Base-by-base conservation (phyloP, 2,888 invertebrate genomes). In the Myathropa florea region DNA sequence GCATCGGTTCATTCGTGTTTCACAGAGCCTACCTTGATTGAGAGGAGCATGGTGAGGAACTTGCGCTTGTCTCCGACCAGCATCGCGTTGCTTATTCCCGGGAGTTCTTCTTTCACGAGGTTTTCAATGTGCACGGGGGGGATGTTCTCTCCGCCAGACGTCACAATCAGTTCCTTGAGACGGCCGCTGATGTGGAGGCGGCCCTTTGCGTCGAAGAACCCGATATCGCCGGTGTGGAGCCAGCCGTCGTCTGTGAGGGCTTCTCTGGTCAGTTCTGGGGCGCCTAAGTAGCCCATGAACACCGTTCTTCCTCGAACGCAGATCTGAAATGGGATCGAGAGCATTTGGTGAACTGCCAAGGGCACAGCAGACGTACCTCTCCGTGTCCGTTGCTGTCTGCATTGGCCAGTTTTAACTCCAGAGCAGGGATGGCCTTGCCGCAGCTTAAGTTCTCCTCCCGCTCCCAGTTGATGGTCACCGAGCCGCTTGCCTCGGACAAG, bases 71-170 rank as follows among this genome's bases (percentile, higher is more conserved):
- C 98, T 0, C 98, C 98, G 84, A 98, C 94, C n/a, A 98, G 93
- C 90, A 98, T 94, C 0, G 95, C 97, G 92, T 97, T 96, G 89
- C 96, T 96, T 2, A 98, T 92, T 73, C 95, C 94, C 4, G 96
- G 95, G 46, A 98, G 92, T 90, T 96, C 96, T 0, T 94, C 92
- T 90, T 96, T 96, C 6, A 98, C 94, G 33, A 94, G 92, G 89
- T 97, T 95, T 92, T 98, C 98, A 88, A 98, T 97, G 36, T 95
- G 94, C 26, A 97, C 95, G 0, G 98, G 98, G 1, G 98, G 95
- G 90, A 97, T 94, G 92, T 98, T 98, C 93, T 98, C 98, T 6
- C 98, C 98, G 10, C 98, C 98, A n/a, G 98, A 97, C 2, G 98
- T 98, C 89, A 98, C 98, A 26, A 98, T 93, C 30, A 98, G 90